Conservation (phyloP, 2,888 invertebrate species). For the Drosophila paranaensis region DNA sequence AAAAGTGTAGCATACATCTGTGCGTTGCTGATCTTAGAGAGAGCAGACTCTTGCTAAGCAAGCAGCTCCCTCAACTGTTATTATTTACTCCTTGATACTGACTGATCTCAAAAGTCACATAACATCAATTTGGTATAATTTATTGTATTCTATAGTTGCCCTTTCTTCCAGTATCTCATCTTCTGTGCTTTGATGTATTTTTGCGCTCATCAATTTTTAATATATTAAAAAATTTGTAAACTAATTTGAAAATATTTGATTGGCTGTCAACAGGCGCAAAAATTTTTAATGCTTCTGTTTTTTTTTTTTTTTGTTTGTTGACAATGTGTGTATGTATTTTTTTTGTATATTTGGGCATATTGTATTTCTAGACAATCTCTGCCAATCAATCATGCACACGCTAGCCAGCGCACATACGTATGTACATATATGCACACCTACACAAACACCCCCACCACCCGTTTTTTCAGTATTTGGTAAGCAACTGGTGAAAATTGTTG, state of each 20-base stretch:
- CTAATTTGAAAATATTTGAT: conserved; percentile 22
- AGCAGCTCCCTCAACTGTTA: no score
- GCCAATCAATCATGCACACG: conserved; percentile 66
- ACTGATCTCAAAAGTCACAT: background rate
- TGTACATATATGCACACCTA: conserved; percentile 11
- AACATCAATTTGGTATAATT: no score
- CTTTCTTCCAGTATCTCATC: background rate
- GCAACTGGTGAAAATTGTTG: conserved; percentile 20
- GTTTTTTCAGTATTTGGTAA: conserved; percentile 20
- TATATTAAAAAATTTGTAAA: background rate
- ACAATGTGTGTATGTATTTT: background rate
- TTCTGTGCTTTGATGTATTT: background rate
- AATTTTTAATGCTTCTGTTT: background rate
- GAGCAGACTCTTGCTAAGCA: no score
- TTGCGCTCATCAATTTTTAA: background rate
- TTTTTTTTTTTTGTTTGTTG: conserved; percentile 1
- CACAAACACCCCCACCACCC: background rate
- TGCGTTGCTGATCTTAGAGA: background rate
- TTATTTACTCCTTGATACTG: no score
- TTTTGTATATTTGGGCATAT: conserved; percentile 22
- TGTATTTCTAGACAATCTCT: conserved; percentile 60
- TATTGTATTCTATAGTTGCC: background rate
- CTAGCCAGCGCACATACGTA: conserved; percentile 14
- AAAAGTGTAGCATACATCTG: conserved; percentile 23
- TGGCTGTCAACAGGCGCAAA: conserved; percentile 2